These are phyloP conservation scores for Oryzias javanicus DNA, from an alignment of 2,113 vertebrate genomes.

Conservation along the genomic window DNA sequence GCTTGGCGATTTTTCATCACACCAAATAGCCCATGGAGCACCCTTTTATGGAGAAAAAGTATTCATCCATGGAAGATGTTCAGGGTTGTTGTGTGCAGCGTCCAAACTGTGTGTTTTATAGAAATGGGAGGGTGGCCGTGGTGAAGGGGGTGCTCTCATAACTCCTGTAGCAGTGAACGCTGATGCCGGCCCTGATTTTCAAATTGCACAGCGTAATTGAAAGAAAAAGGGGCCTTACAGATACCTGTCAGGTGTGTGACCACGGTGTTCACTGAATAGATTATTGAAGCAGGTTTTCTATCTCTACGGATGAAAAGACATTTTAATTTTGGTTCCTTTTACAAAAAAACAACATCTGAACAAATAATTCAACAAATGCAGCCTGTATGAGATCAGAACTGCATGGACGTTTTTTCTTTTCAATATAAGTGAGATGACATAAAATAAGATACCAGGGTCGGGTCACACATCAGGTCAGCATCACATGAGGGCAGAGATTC, in stretches of 20 bases:
- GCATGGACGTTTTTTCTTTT: too few relatives aligned
- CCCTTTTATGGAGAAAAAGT: not conserved
- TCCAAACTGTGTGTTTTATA: not conserved
- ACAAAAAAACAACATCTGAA: too few relatives aligned
- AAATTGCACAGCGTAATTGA: slow-evolving; percentile 62
- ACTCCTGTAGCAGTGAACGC: slow-evolving; percentile 38
- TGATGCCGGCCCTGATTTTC: slow-evolving; percentile 59
- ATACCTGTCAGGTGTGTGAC: slow-evolving; percentile 92
- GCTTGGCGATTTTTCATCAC: not conserved
- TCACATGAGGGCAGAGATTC: too few relatives aligned
- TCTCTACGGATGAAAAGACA: too few relatives aligned
- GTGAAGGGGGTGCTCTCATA: slow-evolving; percentile 20
- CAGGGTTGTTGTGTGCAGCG: not conserved
- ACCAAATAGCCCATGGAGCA: not conserved
- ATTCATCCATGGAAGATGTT: not conserved
- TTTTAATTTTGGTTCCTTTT: too few relatives aligned
- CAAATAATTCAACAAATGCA: too few relatives aligned
- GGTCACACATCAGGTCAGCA: not conserved
- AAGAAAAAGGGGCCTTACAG: slow-evolving; percentile 63
- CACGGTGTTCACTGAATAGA: slow-evolving; percentile 86
- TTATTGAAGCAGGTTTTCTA: slow-evolving; percentile 66
- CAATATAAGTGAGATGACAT: slow-evolving; percentile 10
- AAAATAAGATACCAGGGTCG: slow-evolving; percentile 7
- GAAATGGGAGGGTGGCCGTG: not conserved
- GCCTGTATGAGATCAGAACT: too few relatives aligned